Base-by-base conservation (phyloP, 2,797 vertebrate species). In the Delichon dasypus region DNA sequence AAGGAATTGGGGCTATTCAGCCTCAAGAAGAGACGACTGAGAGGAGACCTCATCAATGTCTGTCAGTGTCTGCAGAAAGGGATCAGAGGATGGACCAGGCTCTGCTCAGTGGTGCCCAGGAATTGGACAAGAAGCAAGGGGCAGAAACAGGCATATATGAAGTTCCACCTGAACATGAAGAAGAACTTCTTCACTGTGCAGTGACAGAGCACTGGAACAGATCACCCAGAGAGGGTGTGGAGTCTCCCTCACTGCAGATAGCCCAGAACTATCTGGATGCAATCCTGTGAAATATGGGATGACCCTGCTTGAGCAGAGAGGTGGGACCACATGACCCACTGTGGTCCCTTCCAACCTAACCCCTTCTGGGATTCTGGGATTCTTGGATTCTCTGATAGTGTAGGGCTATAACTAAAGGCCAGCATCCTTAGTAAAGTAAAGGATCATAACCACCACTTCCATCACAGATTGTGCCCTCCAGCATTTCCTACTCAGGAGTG, bases 21-120 rank as follows among this genome's bases (percentile, higher is more conserved):
- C 44, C 25, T 51, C 0, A 0, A 51, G 64, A 50, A 36, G 32
- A 75, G 14, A n/a, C 0, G 0, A 30, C 1, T 51, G 8, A 83
- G 44, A 71, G 5, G 11, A 10, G 7, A 16, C 10, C 20, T 34
- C 50, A 34, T 11, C 44, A 1, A 0, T 36, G 36, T 55, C 32
- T 64, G 44, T 38, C 78, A 64, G 27, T 76, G 8, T 2, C 19
- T 50, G 27, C 55, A 64, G 19, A 32, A 44, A 57, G 23, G 20
- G 23, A 0, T n/a, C 64, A 57, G 50, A 48, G 44, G 3, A 57
- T 2, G 44, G 16, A 38, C 23, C 64, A 76, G 19, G 27, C 36
- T 29, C 42, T 50, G 55, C 50, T 36, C 3, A 0, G 32, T 10
- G 27, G 4, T 44, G 48, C 30, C 9, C 8, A 75, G 26, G 16